These are phyloP conservation scores for Ctenicera cuprea DNA, from an alignment of 2,888 invertebrate species.

Conservation along the genomic window DNA sequence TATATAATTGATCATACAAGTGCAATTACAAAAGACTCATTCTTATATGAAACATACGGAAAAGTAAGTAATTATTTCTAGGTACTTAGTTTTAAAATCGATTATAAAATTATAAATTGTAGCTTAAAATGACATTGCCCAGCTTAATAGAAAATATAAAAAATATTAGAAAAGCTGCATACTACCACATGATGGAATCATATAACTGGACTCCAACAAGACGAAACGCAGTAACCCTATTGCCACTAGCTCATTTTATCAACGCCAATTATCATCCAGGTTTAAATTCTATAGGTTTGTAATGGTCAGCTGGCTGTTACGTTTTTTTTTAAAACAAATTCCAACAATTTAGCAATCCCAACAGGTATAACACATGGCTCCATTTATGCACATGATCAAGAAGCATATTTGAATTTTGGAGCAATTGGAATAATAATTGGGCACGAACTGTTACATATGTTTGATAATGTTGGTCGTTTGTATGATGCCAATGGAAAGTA, in stretches of 20 bases:
- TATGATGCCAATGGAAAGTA: slow-evolving; percentile 16
- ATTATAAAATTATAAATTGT: neutral
- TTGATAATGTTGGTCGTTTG: slow-evolving; percentile 15
- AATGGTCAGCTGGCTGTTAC: neutral
- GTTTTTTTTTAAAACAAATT: neutral
- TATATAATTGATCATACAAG: slow-evolving; percentile 2
- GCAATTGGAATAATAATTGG: slow-evolving; percentile 27
- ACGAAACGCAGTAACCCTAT: neutral
- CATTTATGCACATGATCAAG: slow-evolving; percentile 22
- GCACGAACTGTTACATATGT: slow-evolving; percentile 19
- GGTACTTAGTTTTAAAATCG: neutral
- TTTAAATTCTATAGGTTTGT: slow-evolving; percentile 24
- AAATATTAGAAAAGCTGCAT: slow-evolving; percentile 1
- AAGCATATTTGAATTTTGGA: slow-evolving; percentile 33
- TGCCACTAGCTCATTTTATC: slow-evolving; percentile 6
- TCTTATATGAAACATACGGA: slow-evolving; percentile 10
- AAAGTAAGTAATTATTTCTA: slow-evolving; percentile 9
- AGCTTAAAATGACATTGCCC: slow-evolving; percentile 4
- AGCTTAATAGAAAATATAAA: neutral
- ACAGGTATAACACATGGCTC: slow-evolving; percentile 5
- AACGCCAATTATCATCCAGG: slow-evolving; percentile 27
- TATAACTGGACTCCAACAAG: neutral
- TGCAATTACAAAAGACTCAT: neutral
- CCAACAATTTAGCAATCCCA: slow-evolving; percentile 17
- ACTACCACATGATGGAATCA: neutral